Evolutionary conservation across 2,888 invertebrate genomes (phyloP).

Genomic region (Epirrhoe alternata): DNA sequence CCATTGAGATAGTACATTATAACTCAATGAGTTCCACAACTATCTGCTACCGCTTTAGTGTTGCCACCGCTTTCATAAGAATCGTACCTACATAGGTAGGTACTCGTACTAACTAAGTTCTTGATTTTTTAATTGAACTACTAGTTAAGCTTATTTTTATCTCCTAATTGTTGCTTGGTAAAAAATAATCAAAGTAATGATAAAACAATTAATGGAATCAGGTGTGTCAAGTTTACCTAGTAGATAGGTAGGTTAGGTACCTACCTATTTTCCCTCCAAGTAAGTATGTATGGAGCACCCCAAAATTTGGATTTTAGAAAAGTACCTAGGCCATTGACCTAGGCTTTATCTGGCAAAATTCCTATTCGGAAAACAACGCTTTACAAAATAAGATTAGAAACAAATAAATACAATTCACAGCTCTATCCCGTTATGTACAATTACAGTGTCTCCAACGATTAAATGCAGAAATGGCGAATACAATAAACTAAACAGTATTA

Average conservation of each 20-base stretch:
- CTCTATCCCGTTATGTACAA: conserved; percentile 48
- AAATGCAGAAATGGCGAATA: conserved; percentile 50
- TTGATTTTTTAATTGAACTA: conserved; percentile 49
- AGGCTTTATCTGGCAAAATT: no score
- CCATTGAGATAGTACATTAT: no score
- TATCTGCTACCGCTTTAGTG: not conserved
- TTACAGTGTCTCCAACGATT: conserved; percentile 55
- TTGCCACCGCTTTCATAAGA: not conserved
- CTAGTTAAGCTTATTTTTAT: conserved; percentile 54
- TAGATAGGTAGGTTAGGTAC: no score
- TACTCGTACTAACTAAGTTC: not conserved
- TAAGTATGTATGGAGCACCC: no score
- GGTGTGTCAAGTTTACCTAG: no score
- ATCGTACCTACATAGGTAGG: not conserved
- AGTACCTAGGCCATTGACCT: no score
- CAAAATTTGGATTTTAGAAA: no score
- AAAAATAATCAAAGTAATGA: conserved; percentile 12
- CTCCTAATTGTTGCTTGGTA: conserved; percentile 37
- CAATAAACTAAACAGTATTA: conserved; percentile 43
- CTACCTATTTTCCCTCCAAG: no score
- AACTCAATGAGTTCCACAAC: no score
- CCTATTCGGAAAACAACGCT: no score
- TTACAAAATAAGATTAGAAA: no score
- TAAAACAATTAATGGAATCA: no score
- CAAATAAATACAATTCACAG: conserved; percentile 24